Conservation (phyloP, 2,113 vertebrate genomes). For the Phyllostomus discolor region DNA sequence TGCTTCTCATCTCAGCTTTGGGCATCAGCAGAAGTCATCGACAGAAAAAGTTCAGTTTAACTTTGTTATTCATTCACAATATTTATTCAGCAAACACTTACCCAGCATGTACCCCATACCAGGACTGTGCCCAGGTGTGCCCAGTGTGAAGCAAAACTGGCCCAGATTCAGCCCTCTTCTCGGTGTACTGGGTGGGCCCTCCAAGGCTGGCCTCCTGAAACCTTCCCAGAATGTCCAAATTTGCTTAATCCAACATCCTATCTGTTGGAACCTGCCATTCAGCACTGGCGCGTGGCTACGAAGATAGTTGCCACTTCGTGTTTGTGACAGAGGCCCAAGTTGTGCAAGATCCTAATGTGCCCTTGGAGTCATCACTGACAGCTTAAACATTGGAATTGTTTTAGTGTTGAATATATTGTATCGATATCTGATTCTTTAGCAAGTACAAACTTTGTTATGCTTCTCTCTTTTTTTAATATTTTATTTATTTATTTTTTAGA, state of each 20-base stretch:
- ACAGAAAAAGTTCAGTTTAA: neutral
- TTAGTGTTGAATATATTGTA: neutral
- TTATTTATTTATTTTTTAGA: too few relatives aligned
- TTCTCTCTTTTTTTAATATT: too few relatives aligned
- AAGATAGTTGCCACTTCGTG: neutral
- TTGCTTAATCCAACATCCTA: neutral
- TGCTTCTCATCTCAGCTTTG: neutral
- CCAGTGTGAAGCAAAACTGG: neutral
- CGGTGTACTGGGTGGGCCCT: neutral
- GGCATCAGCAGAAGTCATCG: neutral
- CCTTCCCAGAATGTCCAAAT: neutral
- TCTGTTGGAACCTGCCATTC: neutral
- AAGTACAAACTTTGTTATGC: conserved; percentile 23
- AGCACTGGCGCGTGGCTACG: neutral
- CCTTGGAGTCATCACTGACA: neutral
- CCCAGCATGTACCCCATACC: neutral
- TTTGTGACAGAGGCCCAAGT: neutral
- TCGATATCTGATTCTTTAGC: conserved; percentile 11
- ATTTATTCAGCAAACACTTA: neutral
- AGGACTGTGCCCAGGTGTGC: neutral
- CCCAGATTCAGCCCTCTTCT: neutral
- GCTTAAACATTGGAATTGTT: neutral
- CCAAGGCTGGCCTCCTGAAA: neutral
- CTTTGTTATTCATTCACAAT: neutral
- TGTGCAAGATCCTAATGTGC: neutral